A percentile compares a stretch with the other conserved stretches of the same genome.
Conservation (phyloP, 2,888 invertebrate genomes). For the Kryphioiulus occultus region DNA sequence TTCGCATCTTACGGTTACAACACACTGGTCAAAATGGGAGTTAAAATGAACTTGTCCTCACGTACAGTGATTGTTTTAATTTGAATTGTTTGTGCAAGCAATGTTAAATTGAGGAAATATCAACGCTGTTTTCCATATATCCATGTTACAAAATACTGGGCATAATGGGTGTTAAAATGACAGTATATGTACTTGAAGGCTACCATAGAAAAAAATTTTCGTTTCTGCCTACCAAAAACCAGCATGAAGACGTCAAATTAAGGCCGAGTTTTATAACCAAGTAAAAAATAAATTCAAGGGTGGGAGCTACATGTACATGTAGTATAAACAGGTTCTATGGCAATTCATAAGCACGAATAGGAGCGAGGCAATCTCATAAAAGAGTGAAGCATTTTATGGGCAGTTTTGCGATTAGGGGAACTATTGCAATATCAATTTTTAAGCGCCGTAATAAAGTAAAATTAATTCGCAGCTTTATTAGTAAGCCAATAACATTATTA, state of each 20-base stretch:
- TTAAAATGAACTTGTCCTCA: too few relatives aligned
- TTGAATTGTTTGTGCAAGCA: too few relatives aligned
- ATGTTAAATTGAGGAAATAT: too few relatives aligned
- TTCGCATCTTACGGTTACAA: too few relatives aligned
- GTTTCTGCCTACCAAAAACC: not conserved
- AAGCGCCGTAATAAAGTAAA: slow-evolving; percentile 23
- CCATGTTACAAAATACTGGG: too few relatives aligned
- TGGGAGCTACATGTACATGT: too few relatives aligned
- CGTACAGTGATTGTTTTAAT: too few relatives aligned
- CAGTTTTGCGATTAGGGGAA: not conserved
- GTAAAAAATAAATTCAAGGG: not conserved
- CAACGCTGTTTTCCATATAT: too few relatives aligned
- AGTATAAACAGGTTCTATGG: not conserved
- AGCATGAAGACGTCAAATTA: not conserved
- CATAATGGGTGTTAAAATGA: too few relatives aligned
- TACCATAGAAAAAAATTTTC: too few relatives aligned
- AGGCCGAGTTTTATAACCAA: not conserved
- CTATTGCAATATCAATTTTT: slow-evolving; percentile 9
- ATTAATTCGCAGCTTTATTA: slow-evolving; percentile 17
- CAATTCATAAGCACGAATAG: not conserved
- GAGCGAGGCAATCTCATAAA: not conserved
- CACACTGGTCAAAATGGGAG: too few relatives aligned
- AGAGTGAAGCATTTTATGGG: not conserved
- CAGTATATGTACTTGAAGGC: too few relatives aligned
- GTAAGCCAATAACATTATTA: slow-evolving; percentile 9